These are phyloP conservation scores for Thripadectes ignobilis DNA, from an alignment of 2,797 vertebrate genomes.

Conservation along the genomic window DNA sequence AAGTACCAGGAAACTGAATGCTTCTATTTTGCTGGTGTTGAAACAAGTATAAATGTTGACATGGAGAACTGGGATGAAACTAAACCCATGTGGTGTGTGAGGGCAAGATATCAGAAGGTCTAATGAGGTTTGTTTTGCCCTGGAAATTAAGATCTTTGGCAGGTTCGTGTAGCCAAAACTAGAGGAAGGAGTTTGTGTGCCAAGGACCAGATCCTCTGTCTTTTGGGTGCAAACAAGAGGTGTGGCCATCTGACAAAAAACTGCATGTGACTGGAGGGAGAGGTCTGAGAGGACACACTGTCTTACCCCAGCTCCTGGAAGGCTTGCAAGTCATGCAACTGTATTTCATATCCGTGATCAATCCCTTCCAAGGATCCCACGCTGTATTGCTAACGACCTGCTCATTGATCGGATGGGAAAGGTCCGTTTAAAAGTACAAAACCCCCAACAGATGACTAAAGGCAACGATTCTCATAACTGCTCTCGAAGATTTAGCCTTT, in stretches of 20 bases:
- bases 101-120: not conserved
- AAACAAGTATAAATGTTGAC: not conserved
- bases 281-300: not conserved
- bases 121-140: not conserved
- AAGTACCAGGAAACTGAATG: not conserved
- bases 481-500: not conserved
- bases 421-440: not conserved
- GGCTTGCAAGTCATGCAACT: not conserved
- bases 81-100: not conserved
- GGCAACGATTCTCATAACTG: not conserved
- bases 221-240: rapidly evolving
- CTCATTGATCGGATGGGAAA: not conserved
- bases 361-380: not conserved
- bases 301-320: not conserved
- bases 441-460: not conserved
- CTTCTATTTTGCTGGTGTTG: not conserved
- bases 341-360: not conserved
- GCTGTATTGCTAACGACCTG: not conserved
- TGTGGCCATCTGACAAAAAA: not conserved
- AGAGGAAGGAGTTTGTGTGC: not conserved
- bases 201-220: not conserved
- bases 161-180: not conserved
- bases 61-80: not conserved
- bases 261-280: rapidly evolving
- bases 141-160: not conserved